These are phyloP conservation scores for Eulithis testata DNA, from an alignment of 2,888 invertebrate species.

Conservation along the genomic window DNA sequence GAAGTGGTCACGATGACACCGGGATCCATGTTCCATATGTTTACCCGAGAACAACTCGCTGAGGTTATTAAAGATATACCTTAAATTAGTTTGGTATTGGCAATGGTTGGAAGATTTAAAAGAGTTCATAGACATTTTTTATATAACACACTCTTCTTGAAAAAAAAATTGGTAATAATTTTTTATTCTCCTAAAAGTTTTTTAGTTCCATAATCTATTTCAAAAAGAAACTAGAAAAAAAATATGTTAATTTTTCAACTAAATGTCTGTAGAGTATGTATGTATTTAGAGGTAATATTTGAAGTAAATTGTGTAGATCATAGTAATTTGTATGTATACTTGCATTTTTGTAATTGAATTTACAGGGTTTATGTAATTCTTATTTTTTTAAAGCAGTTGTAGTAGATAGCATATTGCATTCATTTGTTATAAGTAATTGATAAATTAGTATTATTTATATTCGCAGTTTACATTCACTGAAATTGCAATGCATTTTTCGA, in stretches of 20 bases:
- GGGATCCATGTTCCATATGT: slow-evolving; percentile 93
- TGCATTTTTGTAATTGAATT: slow-evolving; percentile 25
- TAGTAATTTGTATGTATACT: slow-evolving; percentile 17
- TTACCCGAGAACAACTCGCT: slow-evolving; percentile 94
- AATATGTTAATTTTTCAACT: slow-evolving; percentile 19
- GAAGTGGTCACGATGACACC: slow-evolving; percentile 98
- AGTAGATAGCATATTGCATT: neutral
- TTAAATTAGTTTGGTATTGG: slow-evolving; percentile 61
- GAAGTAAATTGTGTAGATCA: slow-evolving; percentile 62
- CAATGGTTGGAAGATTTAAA: slow-evolving; percentile 26
- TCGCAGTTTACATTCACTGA: slow-evolving; percentile 29
- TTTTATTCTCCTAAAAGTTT: too few relatives aligned
- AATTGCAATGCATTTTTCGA: slow-evolving; percentile 21
- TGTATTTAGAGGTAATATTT: slow-evolving; percentile 61
- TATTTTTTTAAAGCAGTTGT: neutral
- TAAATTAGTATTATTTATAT: neutral
- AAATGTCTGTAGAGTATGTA: slow-evolving; percentile 28
- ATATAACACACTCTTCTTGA: too few relatives aligned
- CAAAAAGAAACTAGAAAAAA: too few relatives aligned
- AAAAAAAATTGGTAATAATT: too few relatives aligned
- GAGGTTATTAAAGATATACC: slow-evolving; percentile 92
- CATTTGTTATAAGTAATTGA: neutral
- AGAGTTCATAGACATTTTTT: too few relatives aligned
- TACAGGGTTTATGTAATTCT: slow-evolving; percentile 12
- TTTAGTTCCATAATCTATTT: too few relatives aligned